Conservation (phyloP, 2,888 invertebrate genomes). For the Strigamia transsilvanica region DNA sequence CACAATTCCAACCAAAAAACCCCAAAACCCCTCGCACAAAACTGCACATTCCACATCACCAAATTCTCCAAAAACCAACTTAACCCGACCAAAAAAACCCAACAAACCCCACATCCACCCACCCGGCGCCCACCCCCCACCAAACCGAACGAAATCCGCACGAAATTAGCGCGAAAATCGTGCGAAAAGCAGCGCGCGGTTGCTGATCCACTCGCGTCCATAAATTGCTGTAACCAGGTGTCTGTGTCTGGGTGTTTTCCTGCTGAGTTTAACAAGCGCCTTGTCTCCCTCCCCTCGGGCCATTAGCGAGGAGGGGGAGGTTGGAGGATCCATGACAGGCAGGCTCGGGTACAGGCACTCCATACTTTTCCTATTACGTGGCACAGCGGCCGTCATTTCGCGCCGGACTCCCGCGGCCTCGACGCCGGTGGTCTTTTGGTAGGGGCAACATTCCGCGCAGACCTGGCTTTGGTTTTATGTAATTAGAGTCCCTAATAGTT, state of each 20-base stretch:
- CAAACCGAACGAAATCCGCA: too few relatives aligned
- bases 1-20: too few relatives aligned
- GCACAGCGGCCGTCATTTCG: slow-evolving; percentile 8
- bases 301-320: neutral
- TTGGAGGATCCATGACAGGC: neutral
- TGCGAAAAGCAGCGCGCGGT: neutral
- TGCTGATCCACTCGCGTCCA: neutral
- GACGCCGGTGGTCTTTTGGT: slow-evolving; percentile 8
- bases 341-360: neutral
- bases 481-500: neutral
- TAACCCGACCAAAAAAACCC: too few relatives aligned
- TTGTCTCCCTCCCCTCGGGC: slow-evolving; percentile 8
- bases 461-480: neutral
- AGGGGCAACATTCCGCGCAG: neutral
- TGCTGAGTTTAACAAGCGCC: slow-evolving; percentile 8
- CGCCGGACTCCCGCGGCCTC: slow-evolving; percentile 8
- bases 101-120: too few relatives aligned
- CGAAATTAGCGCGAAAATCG: too few relatives aligned
- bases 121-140: too few relatives aligned
- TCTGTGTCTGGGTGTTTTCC: neutral
- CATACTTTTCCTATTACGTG: slow-evolving; percentile 8
- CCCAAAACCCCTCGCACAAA: too few relatives aligned
- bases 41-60: too few relatives aligned
- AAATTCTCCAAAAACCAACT: too few relatives aligned
- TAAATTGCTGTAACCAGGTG: slow-evolving; percentile 2